phyloP scores from a whole-genome alignment of 2,797 vertebrate genomes.

The Odontamblyopus lacepedii region DNA sequence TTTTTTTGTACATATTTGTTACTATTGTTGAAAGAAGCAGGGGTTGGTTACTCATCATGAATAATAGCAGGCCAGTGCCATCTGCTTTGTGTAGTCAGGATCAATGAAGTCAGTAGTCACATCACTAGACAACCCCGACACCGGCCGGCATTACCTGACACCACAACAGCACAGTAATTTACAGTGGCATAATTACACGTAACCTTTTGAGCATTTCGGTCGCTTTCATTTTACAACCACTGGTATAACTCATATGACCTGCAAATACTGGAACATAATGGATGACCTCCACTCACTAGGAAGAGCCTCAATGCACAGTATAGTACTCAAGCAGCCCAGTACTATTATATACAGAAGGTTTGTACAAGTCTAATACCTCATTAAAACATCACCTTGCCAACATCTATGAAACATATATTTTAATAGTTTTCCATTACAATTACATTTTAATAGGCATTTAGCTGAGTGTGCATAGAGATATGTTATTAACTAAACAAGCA shows the following conservation, averaged over 20 bases:
- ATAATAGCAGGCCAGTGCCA: conserved; percentile 20
- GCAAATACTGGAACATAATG: background rate
- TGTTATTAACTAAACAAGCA: background rate
- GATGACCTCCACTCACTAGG: conserved; percentile 1
- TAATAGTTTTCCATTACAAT: background rate
- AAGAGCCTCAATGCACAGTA: background rate
- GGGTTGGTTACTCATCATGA: background rate
- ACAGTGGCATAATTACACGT: background rate
- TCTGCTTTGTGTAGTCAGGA: conserved; percentile 8
- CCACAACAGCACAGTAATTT: background rate
- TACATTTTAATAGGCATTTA: background rate
- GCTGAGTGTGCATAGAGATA: background rate
- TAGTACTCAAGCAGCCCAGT: conserved; percentile 14
- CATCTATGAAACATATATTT: background rate
- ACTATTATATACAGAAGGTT: background rate
- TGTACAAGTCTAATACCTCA: too few species aligned
- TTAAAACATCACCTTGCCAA: background rate
- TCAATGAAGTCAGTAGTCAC: conserved; percentile 2
- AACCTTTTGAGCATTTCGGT: background rate
- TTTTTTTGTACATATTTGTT: background rate
- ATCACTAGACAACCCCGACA: conserved; percentile 7
- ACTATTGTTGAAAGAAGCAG: background rate
- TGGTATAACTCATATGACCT: background rate
- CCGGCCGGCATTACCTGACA: conserved; percentile 25
- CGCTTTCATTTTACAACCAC: background rate